Percentiles rank a stretch among this genome's conserved stretches.
phyloP scores from a whole-genome alignment of 1,140 invertebrate genomes.

The Rhyacophila brunnea region DNA sequence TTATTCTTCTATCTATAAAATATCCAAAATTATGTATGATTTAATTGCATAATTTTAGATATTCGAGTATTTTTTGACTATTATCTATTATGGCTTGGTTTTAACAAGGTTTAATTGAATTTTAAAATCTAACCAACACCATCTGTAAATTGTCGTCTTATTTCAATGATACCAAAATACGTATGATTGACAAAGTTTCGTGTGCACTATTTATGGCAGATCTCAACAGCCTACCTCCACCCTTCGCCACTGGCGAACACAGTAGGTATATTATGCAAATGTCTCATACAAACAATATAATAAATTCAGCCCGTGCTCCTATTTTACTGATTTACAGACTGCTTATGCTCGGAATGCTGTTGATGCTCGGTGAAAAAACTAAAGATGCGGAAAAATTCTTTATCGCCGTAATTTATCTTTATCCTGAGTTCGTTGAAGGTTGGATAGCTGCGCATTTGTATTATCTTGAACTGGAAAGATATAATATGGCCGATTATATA shows the following conservation, averaged over 20 bases:
- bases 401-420: conserved; percentile 5
- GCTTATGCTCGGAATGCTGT: background rate
- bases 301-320: background rate
- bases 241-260: too few relatives aligned
- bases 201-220: too few relatives aligned
- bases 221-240: too few relatives aligned
- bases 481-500: conserved; percentile 5
- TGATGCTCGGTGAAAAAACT: conserved; percentile 3
- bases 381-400: conserved; percentile 18
- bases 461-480: conserved; percentile 6
- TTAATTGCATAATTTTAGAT: too few relatives aligned
- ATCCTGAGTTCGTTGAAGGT: conserved; percentile 14
- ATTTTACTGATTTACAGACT: conserved; percentile 5
- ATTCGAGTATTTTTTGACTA: too few relatives aligned
- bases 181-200: too few relatives aligned
- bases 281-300: background rate
- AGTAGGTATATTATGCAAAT: background rate
- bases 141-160: too few relatives aligned
- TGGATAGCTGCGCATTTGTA: conserved; percentile 8
- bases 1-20: too few relatives aligned
- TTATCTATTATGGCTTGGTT: too few relatives aligned
- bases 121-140: too few relatives aligned
- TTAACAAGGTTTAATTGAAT: too few relatives aligned
- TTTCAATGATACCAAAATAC: background rate
- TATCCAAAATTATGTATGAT: too few relatives aligned